A percentile compares a stretch with the other conserved stretches of the same genome.
phyloP scores from a whole-genome alignment of 2,113 vertebrate species.

The Leptocoma aspasia region DNA sequence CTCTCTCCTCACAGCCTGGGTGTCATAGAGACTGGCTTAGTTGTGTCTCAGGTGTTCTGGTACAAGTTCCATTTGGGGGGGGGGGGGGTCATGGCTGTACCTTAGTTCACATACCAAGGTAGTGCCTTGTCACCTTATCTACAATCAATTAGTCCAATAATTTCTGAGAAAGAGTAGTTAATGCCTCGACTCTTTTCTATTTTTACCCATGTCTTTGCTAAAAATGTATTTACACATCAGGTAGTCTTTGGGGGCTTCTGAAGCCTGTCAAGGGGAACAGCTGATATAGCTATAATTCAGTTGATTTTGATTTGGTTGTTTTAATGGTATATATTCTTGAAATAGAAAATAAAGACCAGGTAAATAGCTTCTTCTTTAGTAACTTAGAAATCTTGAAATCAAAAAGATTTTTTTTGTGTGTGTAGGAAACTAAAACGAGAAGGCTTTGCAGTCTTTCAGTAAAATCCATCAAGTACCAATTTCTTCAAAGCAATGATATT shows the following conservation, averaged over 20 bases:
- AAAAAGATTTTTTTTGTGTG: background rate
- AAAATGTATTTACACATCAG: constrained; percentile 19
- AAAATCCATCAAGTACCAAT: background rate
- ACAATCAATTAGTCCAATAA: background rate
- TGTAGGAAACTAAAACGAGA: background rate
- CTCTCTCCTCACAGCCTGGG: background rate
- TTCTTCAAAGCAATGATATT: background rate
- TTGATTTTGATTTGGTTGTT: background rate
- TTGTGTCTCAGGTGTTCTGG: background rate
- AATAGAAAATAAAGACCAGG: background rate
- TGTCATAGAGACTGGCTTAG: background rate
- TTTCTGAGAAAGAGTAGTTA: background rate
- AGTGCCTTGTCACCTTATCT: background rate
- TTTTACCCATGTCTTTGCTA: background rate
- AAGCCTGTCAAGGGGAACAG: background rate
- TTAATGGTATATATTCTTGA: background rate
- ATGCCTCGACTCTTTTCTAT: constrained; percentile 4
- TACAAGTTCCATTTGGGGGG: fast-evolving
- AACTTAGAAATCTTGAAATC: background rate
- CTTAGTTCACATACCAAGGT: background rate
- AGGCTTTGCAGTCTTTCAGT: background rate
- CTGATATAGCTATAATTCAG: background rate
- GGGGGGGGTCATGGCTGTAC: background rate
- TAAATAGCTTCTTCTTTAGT: background rate
- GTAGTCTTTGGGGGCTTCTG: background rate